A percentile compares a stretch with the other conserved stretches of the same genome.
These are phyloP conservation scores for Tachypleus tridentatus DNA, from an alignment of 1,140 invertebrate genomes.

Conservation along the genomic window DNA sequence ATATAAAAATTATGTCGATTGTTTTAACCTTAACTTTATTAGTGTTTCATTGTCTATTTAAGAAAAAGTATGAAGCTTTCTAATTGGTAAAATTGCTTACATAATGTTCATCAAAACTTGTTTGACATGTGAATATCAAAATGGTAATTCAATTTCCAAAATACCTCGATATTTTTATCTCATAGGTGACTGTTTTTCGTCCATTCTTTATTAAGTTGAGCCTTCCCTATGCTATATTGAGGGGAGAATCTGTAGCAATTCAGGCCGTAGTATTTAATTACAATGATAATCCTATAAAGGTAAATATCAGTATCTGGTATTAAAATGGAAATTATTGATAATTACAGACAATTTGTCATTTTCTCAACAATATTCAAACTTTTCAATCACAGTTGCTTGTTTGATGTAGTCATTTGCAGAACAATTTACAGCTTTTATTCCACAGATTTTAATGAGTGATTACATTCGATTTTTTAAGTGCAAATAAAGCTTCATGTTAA, in stretches of 20 bases:
- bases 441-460: not conserved
- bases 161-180: not conserved
- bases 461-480: not conserved
- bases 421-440: no score
- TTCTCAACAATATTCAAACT: no score
- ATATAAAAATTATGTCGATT: no score
- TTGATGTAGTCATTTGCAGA: no score
- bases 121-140: not conserved
- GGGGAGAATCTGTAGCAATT: conserved; percentile 79
- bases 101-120: no score
- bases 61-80: no score
- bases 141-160: not conserved
- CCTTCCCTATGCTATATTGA: conserved; percentile 77
- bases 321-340: not conserved
- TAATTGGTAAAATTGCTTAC: no score
- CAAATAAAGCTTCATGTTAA: no score
- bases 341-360: not conserved
- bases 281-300: conserved; percentile 54
- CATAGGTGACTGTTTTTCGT: conserved; percentile 64
- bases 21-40: no score
- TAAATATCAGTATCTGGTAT: conserved; percentile 20
- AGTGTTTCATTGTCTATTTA: no score
- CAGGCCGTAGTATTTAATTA: conserved; percentile 91
- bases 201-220: conserved; percentile 76
- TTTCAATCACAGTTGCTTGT: no score